These are phyloP conservation scores for Leucania comma DNA, from an alignment of 2,888 invertebrate genomes.

Conservation along the genomic window DNA sequence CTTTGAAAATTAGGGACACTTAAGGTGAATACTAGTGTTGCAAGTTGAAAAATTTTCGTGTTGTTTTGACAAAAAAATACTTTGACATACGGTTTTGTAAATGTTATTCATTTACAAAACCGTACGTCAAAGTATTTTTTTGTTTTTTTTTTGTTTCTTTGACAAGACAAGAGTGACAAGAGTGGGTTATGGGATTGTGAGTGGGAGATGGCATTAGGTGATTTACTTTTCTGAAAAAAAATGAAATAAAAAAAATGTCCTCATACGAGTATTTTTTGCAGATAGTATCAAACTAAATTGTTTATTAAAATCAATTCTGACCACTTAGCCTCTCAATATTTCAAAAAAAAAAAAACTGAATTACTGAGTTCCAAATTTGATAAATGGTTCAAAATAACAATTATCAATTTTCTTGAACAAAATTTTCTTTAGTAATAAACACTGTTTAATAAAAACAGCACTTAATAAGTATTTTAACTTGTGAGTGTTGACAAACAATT, in stretches of 20 bases:
- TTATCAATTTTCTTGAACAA: constrained; percentile 19
- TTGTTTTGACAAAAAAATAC: neutral
- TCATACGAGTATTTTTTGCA: too few relatives aligned
- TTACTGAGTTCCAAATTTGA: neutral
- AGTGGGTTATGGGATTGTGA: too few relatives aligned
- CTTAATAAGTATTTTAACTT: constrained; percentile 31
- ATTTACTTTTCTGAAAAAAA: too few relatives aligned
- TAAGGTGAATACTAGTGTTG: neutral
- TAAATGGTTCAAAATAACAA: constrained; percentile 22
- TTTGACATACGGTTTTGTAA: neutral
- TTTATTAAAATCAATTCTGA: neutral
- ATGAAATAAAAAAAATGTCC: too few relatives aligned
- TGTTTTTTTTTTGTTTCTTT: too few relatives aligned
- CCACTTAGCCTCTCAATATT: too few relatives aligned
- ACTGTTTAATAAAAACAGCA: constrained; percentile 27
- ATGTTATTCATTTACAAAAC: too few relatives aligned
- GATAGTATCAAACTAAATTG: too few relatives aligned
- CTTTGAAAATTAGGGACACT: neutral
- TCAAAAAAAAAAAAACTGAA: neutral
- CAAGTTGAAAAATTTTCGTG: neutral
- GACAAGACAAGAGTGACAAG: too few relatives aligned
- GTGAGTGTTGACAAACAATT: constrained; percentile 35
- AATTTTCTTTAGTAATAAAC: constrained; percentile 16
- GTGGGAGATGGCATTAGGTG: too few relatives aligned
- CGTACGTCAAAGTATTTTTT: too few relatives aligned